phyloP scores from a whole-genome alignment of 2,113 vertebrate species.

The Panurus biarmicus region DNA sequence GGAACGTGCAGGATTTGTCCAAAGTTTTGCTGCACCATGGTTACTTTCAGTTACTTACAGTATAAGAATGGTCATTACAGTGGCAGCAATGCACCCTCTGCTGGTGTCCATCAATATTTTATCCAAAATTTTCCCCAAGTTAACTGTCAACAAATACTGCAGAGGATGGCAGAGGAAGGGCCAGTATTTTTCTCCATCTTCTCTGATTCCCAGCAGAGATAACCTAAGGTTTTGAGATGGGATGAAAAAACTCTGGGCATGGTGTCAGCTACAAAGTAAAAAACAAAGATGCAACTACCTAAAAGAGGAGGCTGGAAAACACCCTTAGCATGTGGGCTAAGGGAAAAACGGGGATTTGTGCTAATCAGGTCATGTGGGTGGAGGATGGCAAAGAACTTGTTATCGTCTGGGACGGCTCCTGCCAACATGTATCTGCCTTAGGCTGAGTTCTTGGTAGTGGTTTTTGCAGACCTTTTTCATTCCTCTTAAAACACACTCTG shows the following conservation, averaged over 20 bases:
- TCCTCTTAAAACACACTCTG: background rate
- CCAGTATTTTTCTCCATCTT: background rate
- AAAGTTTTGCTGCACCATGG: background rate
- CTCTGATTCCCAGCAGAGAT: background rate
- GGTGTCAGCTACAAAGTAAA: background rate
- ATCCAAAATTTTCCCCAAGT: background rate
- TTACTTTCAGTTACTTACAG: background rate
- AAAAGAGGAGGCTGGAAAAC: background rate
- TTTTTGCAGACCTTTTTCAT: background rate
- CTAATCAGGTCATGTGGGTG: background rate
- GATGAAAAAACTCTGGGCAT: background rate
- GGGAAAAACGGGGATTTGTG: background rate
- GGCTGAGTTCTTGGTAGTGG: background rate
- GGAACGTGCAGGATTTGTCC: background rate
- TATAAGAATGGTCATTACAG: background rate
- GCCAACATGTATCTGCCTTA: background rate
- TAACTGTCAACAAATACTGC: background rate
- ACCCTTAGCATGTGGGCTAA: background rate
- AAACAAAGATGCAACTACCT: background rate
- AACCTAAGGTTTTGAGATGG: background rate
- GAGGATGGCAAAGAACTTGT: background rate
- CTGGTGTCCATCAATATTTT: slow-evolving; percentile 23
- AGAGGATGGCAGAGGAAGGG: background rate
- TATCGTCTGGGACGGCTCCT: background rate
- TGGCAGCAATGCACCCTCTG: slow-evolving; percentile 66